phyloP scores from a whole-genome alignment of 2,888 invertebrate genomes.

The Adela reaumurella region DNA sequence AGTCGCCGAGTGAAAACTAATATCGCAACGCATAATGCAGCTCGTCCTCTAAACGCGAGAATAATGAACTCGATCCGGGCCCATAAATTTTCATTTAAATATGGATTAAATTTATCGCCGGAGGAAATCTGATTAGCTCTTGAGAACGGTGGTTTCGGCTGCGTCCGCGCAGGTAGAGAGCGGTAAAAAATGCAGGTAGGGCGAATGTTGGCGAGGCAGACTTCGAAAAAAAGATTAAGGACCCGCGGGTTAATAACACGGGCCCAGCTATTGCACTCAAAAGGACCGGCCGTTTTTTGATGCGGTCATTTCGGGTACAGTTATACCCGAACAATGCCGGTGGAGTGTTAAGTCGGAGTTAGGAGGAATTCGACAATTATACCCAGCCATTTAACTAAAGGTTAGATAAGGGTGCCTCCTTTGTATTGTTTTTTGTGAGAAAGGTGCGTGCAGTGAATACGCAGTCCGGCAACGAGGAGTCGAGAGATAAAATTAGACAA shows the following conservation, averaged over 20 bases:
- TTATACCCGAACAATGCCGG: not conserved
- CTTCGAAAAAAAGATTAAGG: not conserved
- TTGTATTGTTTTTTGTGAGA: not conserved
- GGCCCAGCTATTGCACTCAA: not conserved
- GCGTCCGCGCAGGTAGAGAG: constrained; percentile 10
- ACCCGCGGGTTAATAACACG: not conserved
- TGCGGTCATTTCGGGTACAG: not conserved
- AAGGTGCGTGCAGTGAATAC: not conserved
- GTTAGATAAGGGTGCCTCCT: not conserved
- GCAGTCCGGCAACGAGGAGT: not conserved
- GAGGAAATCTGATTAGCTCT: constrained; percentile 32
- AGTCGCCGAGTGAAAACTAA: not conserved
- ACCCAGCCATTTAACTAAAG: not conserved
- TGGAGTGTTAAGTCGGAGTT: not conserved
- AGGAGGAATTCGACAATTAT: not conserved
- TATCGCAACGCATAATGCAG: constrained; percentile 1
- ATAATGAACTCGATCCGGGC: constrained; percentile 31
- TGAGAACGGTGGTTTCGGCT: constrained; percentile 16
- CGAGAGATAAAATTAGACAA: not conserved
- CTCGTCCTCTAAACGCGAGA: constrained; percentile 20
- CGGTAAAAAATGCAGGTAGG: constrained; percentile 28
- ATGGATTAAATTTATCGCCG: constrained; percentile 41
- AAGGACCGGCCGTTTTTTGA: not conserved
- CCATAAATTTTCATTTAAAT: constrained; percentile 33
- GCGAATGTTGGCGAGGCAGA: constrained; percentile 17